phyloP scores from a whole-genome alignment of 2,888 invertebrate genomes.

The Eremobia ochroleuca region DNA sequence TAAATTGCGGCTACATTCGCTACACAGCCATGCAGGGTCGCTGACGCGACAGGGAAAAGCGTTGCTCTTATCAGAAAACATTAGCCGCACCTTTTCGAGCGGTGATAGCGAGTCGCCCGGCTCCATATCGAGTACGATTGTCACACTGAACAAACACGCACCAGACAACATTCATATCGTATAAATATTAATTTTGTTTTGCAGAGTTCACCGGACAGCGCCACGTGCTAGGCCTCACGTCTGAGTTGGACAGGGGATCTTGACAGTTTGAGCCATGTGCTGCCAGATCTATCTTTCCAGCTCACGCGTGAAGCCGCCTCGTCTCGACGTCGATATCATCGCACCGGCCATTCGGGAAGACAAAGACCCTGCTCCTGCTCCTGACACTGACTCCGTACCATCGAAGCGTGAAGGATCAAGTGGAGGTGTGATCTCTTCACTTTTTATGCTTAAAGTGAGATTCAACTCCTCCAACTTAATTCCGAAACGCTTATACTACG shows the following conservation, averaged over 20 bases:
- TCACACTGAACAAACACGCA: constrained; percentile 81
- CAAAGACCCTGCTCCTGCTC: no score
- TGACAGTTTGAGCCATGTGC: constrained; percentile 87
- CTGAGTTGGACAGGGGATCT: constrained; percentile 92
- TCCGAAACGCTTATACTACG: constrained; percentile 80
- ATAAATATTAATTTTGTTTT: constrained; percentile 76
- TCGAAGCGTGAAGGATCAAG: constrained; percentile 87
- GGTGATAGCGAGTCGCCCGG: constrained; percentile 86
- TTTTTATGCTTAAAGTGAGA: constrained; percentile 91
- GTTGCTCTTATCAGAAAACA: constrained; percentile 88
- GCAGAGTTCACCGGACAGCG: constrained; percentile 69
- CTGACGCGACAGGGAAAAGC: constrained; percentile 88
- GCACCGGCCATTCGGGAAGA: constrained; percentile 1
- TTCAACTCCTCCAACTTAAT: constrained; percentile 92
- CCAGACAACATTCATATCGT: constrained; percentile 68
- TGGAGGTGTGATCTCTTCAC: constrained; percentile 92
- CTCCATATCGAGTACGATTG: constrained; percentile 81
- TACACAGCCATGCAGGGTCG: constrained; percentile 80
- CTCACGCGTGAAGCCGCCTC: constrained; percentile 87
- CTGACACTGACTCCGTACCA: constrained; percentile 15
- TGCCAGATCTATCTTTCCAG: constrained; percentile 92
- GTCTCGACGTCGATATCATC: constrained; percentile 1
- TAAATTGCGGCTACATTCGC: constrained; percentile 77
- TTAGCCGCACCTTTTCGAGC: constrained; percentile 89
- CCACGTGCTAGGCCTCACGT: constrained; percentile 80